These are phyloP conservation scores for Dusona sp. DNA, from an alignment of 2,888 invertebrate species.

Conservation along the genomic window DNA sequence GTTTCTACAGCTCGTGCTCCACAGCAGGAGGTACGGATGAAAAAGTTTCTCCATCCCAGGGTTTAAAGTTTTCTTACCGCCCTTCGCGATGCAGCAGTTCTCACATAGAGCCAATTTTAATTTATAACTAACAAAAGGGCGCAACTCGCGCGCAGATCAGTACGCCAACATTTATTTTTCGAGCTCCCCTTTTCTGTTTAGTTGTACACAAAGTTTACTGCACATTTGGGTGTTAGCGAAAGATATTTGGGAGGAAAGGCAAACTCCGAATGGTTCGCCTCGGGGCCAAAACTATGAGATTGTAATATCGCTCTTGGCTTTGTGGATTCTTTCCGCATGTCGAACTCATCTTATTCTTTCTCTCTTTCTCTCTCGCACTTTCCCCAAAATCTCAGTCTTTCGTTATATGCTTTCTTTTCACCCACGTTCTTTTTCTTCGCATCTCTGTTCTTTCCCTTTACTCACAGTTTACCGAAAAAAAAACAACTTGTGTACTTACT, in stretches of 20 bases:
- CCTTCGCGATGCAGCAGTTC: background rate
- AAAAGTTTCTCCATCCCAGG: constrained; percentile 3
- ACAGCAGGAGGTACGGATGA: background rate
- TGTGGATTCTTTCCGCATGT: constrained; percentile 46
- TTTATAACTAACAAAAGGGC: background rate
- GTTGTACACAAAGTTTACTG: background rate
- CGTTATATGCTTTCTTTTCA: background rate
- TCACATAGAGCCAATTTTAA: background rate
- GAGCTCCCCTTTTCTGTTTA: background rate
- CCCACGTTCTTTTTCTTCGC: background rate
- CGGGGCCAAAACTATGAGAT: constrained; percentile 45
- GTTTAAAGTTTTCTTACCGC: background rate
- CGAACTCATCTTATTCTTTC: constrained; percentile 21
- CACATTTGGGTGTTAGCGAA: constrained; percentile 1
- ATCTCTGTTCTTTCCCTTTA: background rate
- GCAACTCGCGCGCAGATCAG: background rate
- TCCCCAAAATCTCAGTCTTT: constrained; percentile 1
- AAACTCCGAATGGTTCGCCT: constrained; percentile 22
- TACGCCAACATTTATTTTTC: background rate
- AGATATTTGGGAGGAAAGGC: constrained; percentile 20
- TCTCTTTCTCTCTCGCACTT: background rate
- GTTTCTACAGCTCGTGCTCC: background rate
- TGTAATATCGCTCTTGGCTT: constrained; percentile 60
- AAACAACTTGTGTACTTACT: background rate
- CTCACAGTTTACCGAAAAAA: constrained; percentile 25